phyloP scores from a whole-genome alignment of 2,797 vertebrate genomes.

The Scyliorhinus canicula region DNA sequence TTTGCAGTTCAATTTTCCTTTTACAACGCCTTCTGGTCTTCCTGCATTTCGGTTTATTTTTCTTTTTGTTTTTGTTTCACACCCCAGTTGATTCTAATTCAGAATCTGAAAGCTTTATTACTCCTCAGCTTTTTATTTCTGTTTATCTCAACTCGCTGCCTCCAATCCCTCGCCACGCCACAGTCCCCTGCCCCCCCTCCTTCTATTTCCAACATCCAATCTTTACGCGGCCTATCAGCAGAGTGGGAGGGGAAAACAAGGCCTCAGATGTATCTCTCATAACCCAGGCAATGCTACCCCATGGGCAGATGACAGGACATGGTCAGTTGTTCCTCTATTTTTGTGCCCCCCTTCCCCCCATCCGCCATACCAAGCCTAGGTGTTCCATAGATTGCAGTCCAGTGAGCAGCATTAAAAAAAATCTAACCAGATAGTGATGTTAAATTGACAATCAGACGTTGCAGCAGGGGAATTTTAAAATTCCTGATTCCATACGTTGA shows the following conservation, averaged over 20 bases:
- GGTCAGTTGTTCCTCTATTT: neutral
- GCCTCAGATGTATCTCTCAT: neutral
- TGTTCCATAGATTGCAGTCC: neutral
- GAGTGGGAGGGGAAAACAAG: neutral
- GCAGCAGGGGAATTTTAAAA: neutral
- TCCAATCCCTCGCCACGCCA: neutral
- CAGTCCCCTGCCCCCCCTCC: conserved; percentile 40
- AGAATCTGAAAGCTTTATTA: conserved; percentile 44
- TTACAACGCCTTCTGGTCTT: conserved; percentile 44
- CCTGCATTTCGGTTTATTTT: conserved; percentile 55
- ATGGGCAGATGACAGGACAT: conserved; percentile 24
- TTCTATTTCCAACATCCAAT: conserved; percentile 9
- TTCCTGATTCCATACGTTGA: neutral
- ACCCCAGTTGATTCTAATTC: conserved; percentile 46
- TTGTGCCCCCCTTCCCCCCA: neutral
- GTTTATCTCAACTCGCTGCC: conserved; percentile 47
- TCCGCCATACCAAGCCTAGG: neutral
- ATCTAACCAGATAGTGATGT: neutral
- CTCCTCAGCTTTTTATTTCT: conserved; percentile 41
- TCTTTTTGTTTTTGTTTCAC: conserved; percentile 60
- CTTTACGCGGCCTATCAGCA: conserved; percentile 10
- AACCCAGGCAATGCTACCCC: neutral
- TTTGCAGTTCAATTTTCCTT: conserved; percentile 10
- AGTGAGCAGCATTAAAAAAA: neutral
- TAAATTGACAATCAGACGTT: neutral